Evolutionary conservation across 2,888 invertebrate species (phyloP).

Genomic region (Rugalucina vietnamica): DNA sequence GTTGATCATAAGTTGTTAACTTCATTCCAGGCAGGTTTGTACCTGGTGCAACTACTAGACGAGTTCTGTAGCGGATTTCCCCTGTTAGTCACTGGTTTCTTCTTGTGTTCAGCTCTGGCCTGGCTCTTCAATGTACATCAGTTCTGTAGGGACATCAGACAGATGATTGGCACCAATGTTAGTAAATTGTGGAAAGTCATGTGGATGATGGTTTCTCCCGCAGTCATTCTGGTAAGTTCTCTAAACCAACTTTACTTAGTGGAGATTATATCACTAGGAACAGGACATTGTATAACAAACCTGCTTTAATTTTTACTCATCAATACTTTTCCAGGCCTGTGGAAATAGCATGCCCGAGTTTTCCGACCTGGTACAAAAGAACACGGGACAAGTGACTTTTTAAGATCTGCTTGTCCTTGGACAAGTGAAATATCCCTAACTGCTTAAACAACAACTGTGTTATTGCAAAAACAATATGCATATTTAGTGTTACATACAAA

Average conservation of each 20-base stretch:
- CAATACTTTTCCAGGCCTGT: neutral
- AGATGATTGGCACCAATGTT: conserved; percentile 75
- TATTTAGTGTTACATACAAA: too few species aligned
- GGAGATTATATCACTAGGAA: too few species aligned
- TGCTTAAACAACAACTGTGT: too few species aligned
- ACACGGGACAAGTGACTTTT: too few species aligned
- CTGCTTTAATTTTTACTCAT: neutral
- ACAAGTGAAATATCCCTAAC: too few species aligned
- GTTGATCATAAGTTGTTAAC: too few species aligned
- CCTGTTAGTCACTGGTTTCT: conserved; percentile 75
- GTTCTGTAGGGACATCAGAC: conserved; percentile 76
- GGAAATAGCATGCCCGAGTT: neutral
- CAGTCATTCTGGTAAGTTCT: conserved; percentile 75
- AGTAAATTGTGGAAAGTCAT: conserved; percentile 76
- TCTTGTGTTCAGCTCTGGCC: conserved; percentile 74
- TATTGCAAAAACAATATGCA: too few species aligned
- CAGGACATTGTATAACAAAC: too few species aligned
- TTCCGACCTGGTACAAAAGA: too few species aligned
- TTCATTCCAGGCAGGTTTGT: conserved; percentile 77
- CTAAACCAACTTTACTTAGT: too few species aligned
- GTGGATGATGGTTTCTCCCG: conserved; percentile 77
- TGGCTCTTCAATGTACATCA: conserved; percentile 78
- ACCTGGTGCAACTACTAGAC: conserved; percentile 78
- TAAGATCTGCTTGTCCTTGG: too few species aligned
- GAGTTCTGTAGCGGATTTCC: conserved; percentile 78